phyloP scores from a whole-genome alignment of 2,888 invertebrate genomes.

The Eupithecia abbreviata region DNA sequence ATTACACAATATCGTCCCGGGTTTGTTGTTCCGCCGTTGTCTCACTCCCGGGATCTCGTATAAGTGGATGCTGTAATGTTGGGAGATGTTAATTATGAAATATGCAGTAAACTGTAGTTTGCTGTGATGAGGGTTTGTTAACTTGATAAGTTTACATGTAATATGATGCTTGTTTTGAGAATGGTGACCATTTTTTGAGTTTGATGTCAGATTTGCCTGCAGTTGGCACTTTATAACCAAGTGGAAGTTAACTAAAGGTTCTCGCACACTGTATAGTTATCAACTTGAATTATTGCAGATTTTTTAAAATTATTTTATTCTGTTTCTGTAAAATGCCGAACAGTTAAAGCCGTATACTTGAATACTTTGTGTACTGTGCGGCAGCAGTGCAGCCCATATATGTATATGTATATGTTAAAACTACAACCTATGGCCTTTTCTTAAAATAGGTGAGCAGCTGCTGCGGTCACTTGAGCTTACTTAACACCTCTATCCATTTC shows the following conservation, averaged over 20 bases:
- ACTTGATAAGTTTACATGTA: constrained; percentile 14
- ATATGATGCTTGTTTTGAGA: background rate
- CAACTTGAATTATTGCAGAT: too few relatives aligned
- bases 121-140: constrained; percentile 28
- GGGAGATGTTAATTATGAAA: constrained; percentile 42
- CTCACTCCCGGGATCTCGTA: constrained; percentile 39
- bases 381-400: background rate
- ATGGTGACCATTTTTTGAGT: background rate
- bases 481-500: constrained; percentile 21
- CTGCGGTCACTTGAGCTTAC: constrained; percentile 17
- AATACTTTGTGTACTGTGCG: background rate
- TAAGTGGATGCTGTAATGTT: constrained; percentile 44
- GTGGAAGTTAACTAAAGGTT: background rate
- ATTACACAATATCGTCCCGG: constrained; percentile 75
- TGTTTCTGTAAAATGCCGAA: background rate
- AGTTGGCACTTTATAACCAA: background rate
- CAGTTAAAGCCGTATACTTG: too few relatives aligned
- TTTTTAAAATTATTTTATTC: background rate
- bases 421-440: background rate
- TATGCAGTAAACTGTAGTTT: constrained; percentile 35
- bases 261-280: background rate
- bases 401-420: background rate
- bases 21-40: constrained; percentile 64
- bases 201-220: background rate
- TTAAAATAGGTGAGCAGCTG: background rate